Evolutionary conservation across 2,888 invertebrate species (phyloP).

Genomic region (Tinea semifulvella): DNA sequence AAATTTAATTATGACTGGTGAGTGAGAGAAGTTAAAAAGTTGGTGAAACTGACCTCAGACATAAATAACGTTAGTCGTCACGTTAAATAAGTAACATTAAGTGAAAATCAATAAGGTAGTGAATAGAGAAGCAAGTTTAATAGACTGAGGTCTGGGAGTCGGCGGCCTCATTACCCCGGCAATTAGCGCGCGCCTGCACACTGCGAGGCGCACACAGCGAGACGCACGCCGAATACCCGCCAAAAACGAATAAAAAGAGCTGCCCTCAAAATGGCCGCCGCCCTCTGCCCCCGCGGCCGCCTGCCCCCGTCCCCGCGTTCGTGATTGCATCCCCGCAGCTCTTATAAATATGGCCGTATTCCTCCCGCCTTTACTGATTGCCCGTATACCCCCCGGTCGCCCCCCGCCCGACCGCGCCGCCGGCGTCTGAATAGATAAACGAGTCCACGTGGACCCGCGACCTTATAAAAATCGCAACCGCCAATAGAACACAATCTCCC

Average conservation of each 20-base stretch:
- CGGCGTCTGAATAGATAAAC: slow-evolving; percentile 70
- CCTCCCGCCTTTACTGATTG: slow-evolving; percentile 69
- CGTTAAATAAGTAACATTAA: no score
- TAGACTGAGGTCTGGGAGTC: slow-evolving; percentile 44
- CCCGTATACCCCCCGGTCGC: slow-evolving; percentile 67
- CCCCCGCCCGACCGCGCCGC: slow-evolving; percentile 64
- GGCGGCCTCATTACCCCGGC: slow-evolving; percentile 66
- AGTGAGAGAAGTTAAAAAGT: no score
- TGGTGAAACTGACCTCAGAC: no score
- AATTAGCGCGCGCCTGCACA: slow-evolving; percentile 65
- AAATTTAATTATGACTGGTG: no score
- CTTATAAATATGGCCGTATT: slow-evolving; percentile 69
- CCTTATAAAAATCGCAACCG: slow-evolving; percentile 63
- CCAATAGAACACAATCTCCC: slow-evolving; percentile 40
- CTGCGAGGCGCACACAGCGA: slow-evolving; percentile 19
- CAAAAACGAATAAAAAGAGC: slow-evolving; percentile 71
- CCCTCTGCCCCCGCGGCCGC: slow-evolving; percentile 46
- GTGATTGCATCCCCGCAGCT: slow-evolving; percentile 69
- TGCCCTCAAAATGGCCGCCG: slow-evolving; percentile 80
- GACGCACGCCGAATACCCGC: slow-evolving; percentile 42
- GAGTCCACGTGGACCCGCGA: slow-evolving; percentile 65
- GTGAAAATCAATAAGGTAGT: slow-evolving; percentile 65
- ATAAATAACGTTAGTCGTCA: no score
- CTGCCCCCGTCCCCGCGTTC: slow-evolving; percentile 62
- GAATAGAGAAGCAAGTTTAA: slow-evolving; percentile 61